Evolutionary conservation across 1,140 invertebrate species (phyloP), one percentile per base, ranked within the genome.

Genomic region (Bombus difficillimus): DNA sequence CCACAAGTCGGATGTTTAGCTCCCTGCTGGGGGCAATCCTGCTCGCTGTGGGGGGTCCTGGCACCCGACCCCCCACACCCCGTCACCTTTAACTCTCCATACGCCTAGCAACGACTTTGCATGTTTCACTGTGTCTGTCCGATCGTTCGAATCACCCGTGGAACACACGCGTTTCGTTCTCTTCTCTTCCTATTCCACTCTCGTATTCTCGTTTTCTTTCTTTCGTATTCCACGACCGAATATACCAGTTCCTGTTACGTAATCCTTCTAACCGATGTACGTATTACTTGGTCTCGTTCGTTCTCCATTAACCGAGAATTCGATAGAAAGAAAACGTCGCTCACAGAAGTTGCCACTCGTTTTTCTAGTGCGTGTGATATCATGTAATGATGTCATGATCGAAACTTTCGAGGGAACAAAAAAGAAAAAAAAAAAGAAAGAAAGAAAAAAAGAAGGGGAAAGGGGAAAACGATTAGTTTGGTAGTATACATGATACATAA

Each of bases 11-110:
- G 87, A 94, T 94, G 93, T 93, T 94, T 94, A 93, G 92, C 93
- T 90, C 91, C 93, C 93, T 92, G 93, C 94, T 94, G 93, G 89
- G 93, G 93, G 91, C 93, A 94, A 94, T 94, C 91, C 92, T 92
- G 86, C 89, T 90, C 94, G 18, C 92, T 71, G 78, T 90, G 89
- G 92, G 94, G 91, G 93, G 93, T 91, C 93, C 80, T 78, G 66
- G 78, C 83, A 90, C 85, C 90, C 89, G 80, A 76, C 87, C 85
- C 83, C 87, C 76, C 85, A 75, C 68, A 81, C 79, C 83, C 80
- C 85, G 37, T 82, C 81, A 53, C 81, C 73, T 90, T 88, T 89
- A 89, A 87, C 89, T 89, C 81, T 57, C 74, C 78, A n/a, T 89
- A 57, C 53, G 76, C 86, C 84, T 89, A 83, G 76, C 88, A 69